Conservation (phyloP, 1,140 invertebrate species). For the Heliothis subflexa region DNA sequence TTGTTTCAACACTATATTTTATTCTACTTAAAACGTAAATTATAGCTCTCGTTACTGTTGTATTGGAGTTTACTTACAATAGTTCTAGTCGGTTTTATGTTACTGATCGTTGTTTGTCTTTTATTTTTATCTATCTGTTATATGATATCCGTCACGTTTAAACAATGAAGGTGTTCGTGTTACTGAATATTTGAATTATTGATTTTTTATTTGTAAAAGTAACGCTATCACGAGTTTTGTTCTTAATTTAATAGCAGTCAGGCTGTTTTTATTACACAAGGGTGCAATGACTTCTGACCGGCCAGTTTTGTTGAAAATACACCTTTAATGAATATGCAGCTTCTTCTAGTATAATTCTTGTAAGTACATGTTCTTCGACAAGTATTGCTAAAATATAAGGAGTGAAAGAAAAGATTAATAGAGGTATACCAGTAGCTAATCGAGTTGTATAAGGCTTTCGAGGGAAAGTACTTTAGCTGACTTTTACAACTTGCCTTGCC, state of each 20-base stretch:
- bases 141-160: slow-evolving; percentile 20
- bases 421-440: slow-evolving; percentile 34
- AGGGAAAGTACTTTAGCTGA: slow-evolving; percentile 32
- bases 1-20: slow-evolving; percentile 3
- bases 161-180: not conserved
- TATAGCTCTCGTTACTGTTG: slow-evolving; percentile 11
- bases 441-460: slow-evolving; percentile 25
- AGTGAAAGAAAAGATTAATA: slow-evolving; percentile 37
- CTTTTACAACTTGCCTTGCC: slow-evolving; percentile 19
- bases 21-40: slow-evolving; percentile 15
- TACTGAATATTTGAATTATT: not conserved
- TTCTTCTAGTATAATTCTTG: not conserved
- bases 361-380: not conserved
- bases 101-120: not conserved
- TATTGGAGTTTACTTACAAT: not conserved
- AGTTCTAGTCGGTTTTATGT: not conserved
- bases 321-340: not conserved
- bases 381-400: slow-evolving; percentile 26
- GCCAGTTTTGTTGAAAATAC: not conserved
- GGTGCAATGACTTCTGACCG: not conserved
- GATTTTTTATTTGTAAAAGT: slow-evolving; percentile 10
- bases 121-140: not conserved
- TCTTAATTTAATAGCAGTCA: too few relatives aligned
- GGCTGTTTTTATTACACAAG: too few relatives aligned
- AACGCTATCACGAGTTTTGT: not conserved